Conservation (phyloP, 2,888 invertebrate genomes). For the Pediacus dermestoides region DNA sequence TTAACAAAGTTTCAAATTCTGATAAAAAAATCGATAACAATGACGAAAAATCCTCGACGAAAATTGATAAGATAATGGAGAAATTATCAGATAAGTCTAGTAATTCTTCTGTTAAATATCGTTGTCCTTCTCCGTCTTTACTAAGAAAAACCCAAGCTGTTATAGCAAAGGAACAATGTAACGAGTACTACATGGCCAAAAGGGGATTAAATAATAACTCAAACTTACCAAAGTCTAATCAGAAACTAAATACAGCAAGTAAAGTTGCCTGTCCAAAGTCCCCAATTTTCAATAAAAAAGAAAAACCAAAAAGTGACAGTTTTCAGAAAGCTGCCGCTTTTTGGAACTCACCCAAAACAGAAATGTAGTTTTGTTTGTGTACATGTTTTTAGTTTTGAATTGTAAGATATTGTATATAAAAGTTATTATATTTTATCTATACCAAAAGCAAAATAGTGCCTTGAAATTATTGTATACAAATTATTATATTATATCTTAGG, state of each 20-base stretch:
- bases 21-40: too few relatives aligned
- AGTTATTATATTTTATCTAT: conserved; percentile 17
- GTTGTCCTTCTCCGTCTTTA: conserved; percentile 48
- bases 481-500: conserved; percentile 16
- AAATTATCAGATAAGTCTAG: conserved; percentile 21
- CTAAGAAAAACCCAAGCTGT: conserved; percentile 51
- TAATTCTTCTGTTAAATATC: conserved; percentile 39
- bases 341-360: conserved; percentile 44
- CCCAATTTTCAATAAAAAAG: conserved; percentile 26
- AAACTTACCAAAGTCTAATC: neutral
- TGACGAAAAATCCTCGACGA: too few relatives aligned
- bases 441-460: conserved; percentile 25
- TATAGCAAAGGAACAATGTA: conserved; percentile 48
- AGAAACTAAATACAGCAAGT: conserved; percentile 3
- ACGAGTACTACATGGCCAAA: conserved; percentile 37
- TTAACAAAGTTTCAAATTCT: too few relatives aligned
- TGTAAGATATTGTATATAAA: conserved; percentile 19
- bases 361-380: conserved; percentile 10
- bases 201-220: conserved; percentile 14
- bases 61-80: conserved; percentile 28
- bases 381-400: neutral
- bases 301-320: conserved; percentile 43
- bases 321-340: conserved; percentile 48
- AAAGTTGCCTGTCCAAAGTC: conserved; percentile 23
- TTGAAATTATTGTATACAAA: conserved; percentile 9